A percentile compares a stretch with the other conserved stretches of the same genome.
phyloP scores from a whole-genome alignment of 2,113 vertebrate genomes.

The Talpa occidentalis region DNA sequence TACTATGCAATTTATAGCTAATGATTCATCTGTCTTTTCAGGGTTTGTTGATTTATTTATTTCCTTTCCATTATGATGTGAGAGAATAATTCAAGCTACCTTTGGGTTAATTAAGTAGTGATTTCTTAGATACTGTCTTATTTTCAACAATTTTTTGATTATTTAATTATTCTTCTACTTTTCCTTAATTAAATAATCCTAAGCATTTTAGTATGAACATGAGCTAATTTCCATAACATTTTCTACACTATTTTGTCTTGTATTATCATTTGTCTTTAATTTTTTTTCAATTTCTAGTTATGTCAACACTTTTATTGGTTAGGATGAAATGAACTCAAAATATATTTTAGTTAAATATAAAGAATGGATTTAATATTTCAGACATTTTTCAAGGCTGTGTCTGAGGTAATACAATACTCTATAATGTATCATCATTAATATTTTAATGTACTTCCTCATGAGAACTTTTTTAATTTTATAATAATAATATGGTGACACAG shows the following conservation, averaged over 20 bases:
- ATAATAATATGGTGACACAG: background rate
- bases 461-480: slow-evolving; percentile 11
- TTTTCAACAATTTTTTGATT: slow-evolving; percentile 17
- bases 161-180: slow-evolving; percentile 16
- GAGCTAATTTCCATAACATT: background rate
- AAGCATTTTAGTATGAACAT: background rate
- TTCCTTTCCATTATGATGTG: slow-evolving; percentile 4
- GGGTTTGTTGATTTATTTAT: slow-evolving; percentile 39
- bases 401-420: slow-evolving; percentile 26
- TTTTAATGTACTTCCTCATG: slow-evolving; percentile 17
- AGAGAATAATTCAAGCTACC: background rate
- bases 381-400: slow-evolving; percentile 27
- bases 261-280: slow-evolving; percentile 23
- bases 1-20: slow-evolving; percentile 47
- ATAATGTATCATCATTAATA: background rate
- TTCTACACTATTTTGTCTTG: background rate
- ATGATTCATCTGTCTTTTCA: slow-evolving; percentile 31
- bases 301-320: background rate
- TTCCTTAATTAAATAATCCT: background rate
- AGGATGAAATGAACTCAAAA: slow-evolving; percentile 55
- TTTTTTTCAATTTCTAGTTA: background rate
- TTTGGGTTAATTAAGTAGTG: background rate
- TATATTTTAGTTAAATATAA: slow-evolving; percentile 52
- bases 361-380: slow-evolving; percentile 28
- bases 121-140: slow-evolving; percentile 54